These are phyloP conservation scores for Laothoe populi DNA, from an alignment of 2,888 invertebrate genomes.

Conservation along the genomic window DNA sequence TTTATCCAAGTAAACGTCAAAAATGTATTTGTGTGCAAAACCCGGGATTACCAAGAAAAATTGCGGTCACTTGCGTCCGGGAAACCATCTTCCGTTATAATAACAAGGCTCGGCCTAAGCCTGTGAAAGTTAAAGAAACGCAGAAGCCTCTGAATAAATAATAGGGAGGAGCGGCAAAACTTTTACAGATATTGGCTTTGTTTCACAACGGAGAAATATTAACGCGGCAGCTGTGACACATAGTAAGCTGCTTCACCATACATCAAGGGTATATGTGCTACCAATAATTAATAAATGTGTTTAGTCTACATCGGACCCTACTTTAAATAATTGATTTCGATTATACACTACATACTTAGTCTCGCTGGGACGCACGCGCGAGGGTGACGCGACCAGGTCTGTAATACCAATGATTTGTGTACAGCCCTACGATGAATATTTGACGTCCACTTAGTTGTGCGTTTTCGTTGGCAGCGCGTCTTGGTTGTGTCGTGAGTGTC, in stretches of 20 bases:
- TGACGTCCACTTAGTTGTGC: too few species aligned
- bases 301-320: not conserved
- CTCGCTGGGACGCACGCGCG: too few species aligned
- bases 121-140: slow-evolving; percentile 63
- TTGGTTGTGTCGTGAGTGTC: too few species aligned
- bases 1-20: slow-evolving; percentile 21
- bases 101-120: slow-evolving; percentile 47
- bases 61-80: slow-evolving; percentile 53
- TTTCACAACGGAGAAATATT: slow-evolving; percentile 66
- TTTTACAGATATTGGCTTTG: slow-evolving; percentile 75
- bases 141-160: slow-evolving; percentile 72
- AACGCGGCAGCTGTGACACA: slow-evolving; percentile 63
- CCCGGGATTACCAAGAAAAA: slow-evolving; percentile 47
- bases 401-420: too few species aligned
- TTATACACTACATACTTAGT: too few species aligned
- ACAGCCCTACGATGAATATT: too few species aligned
- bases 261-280: not conserved
- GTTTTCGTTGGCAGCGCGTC: too few species aligned
- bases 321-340: too few species aligned
- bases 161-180: slow-evolving; percentile 62
- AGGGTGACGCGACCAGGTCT: too few species aligned
- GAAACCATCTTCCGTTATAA: slow-evolving; percentile 49
- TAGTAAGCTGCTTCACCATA: slow-evolving; percentile 31
- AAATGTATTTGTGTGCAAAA: slow-evolving; percentile 44
- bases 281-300: not conserved